Conservation (phyloP, 2,888 invertebrate genomes). For the Plagodis dolabraria region DNA sequence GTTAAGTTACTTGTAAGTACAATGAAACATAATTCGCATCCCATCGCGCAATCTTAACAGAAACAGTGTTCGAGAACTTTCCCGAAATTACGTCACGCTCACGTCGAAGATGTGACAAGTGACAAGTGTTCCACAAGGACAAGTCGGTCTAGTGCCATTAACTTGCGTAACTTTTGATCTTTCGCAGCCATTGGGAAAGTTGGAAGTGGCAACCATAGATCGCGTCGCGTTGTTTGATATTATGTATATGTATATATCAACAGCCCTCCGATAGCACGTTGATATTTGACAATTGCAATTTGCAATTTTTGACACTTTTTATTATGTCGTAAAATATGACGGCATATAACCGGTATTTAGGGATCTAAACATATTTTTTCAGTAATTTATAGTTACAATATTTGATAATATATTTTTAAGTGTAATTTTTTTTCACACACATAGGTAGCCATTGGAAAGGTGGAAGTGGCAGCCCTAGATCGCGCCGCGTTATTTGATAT, state of each 20-base stretch:
- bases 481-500: constrained; percentile 42
- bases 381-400: too few relatives aligned
- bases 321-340: neutral
- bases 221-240: constrained; percentile 31
- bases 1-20: too few relatives aligned
- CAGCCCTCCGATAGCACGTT: neutral
- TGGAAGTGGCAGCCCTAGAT: constrained; percentile 14
- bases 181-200: constrained; percentile 1
- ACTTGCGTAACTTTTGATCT: constrained; percentile 14
- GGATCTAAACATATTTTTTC: too few relatives aligned
- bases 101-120: constrained; percentile 10
- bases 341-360: too few relatives aligned
- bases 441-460: neutral
- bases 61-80: constrained; percentile 18
- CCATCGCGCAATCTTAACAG: constrained; percentile 4
- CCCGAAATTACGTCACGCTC: constrained; percentile 13
- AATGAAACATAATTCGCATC: neutral
- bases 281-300: too few relatives aligned
- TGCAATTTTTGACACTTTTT: neutral
- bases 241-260: neutral
- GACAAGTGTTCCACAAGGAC: constrained; percentile 13
- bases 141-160: constrained; percentile 13
- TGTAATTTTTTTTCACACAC: neutral
- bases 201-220: constrained; percentile 12
- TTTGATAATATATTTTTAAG: too few relatives aligned